These are phyloP conservation scores for Brachionichthys hirsutus DNA, from an alignment of 2,113 vertebrate species.

Conservation along the genomic window DNA sequence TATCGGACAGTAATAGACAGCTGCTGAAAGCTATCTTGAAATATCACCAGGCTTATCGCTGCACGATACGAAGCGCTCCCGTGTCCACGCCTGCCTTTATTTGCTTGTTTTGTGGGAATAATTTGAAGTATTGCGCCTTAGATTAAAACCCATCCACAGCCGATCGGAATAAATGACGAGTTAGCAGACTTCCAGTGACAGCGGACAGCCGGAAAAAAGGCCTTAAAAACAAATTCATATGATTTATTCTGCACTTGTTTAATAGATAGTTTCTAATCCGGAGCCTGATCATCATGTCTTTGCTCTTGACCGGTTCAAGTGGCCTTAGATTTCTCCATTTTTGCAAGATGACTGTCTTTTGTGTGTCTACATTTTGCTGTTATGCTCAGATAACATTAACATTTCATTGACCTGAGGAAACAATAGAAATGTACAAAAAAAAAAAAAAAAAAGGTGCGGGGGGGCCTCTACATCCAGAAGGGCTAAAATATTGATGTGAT, in stretches of 20 bases:
- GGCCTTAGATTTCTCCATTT: slow-evolving; percentile 19
- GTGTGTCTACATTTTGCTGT: slow-evolving; percentile 41
- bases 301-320: background rate
- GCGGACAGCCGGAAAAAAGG: too few species aligned
- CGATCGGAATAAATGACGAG: too few species aligned
- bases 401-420: slow-evolving; percentile 70
- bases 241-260: too few species aligned
- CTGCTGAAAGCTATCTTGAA: slow-evolving; percentile 58
- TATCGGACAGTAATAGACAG: slow-evolving; percentile 55
- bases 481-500: slow-evolving; percentile 76
- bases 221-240: too few species aligned
- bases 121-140: background rate
- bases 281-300: too few species aligned
- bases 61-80: slow-evolving; percentile 3
- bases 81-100: background rate
- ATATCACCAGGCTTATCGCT: slow-evolving; percentile 16
- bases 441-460: too few species aligned
- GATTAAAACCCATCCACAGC: too few species aligned
- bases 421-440: slow-evolving; percentile 65
- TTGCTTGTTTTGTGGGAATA: background rate
- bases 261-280: too few species aligned
- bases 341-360: slow-evolving; percentile 17
- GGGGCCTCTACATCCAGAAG: slow-evolving; percentile 44
- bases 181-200: too few species aligned
- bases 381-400: slow-evolving; percentile 66